Percentiles rank a stretch among this genome's conserved stretches.
Conservation (phyloP, 2,888 invertebrate genomes). For the Herminia tarsipennalis region DNA sequence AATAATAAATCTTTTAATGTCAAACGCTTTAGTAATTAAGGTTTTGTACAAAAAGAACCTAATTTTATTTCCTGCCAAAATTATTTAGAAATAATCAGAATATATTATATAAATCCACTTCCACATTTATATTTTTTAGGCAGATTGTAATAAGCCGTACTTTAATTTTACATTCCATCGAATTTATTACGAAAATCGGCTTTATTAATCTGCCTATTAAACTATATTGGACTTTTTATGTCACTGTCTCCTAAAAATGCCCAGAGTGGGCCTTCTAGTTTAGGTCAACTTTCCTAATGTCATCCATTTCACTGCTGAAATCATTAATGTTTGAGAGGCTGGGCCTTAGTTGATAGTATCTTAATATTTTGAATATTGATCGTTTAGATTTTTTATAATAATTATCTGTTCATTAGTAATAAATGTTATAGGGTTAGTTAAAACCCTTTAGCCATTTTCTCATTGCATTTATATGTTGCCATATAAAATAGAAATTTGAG, state of each 20-base stretch:
- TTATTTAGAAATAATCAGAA: not conserved
- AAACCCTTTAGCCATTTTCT: slow-evolving; percentile 17
- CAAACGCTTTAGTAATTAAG: slow-evolving; percentile 8
- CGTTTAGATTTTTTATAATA: not conserved
- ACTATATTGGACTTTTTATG: slow-evolving; percentile 13
- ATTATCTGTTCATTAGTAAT: not conserved
- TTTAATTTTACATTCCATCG: not conserved
- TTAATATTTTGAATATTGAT: not conserved
- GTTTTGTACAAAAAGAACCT: not conserved
- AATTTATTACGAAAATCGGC: not conserved
- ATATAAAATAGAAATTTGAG: slow-evolving; percentile 32
- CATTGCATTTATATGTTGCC: slow-evolving; percentile 49
- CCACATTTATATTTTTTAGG: slow-evolving; percentile 16
- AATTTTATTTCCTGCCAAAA: not conserved
- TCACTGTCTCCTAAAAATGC: no score
- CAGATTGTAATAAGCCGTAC: slow-evolving; percentile 31
- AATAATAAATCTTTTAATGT: slow-evolving; percentile 25
- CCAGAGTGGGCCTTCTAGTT: no score
- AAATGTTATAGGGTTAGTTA: not conserved
- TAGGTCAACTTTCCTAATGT: no score
- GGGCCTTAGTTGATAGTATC: not conserved
- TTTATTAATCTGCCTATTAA: slow-evolving; percentile 31
- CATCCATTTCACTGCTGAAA: no score
- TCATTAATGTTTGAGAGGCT: no score
- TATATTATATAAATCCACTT: not conserved